Evolutionary conservation across 2,797 vertebrate species (phyloP).

Genomic region (Diglossa cyanea): DNA sequence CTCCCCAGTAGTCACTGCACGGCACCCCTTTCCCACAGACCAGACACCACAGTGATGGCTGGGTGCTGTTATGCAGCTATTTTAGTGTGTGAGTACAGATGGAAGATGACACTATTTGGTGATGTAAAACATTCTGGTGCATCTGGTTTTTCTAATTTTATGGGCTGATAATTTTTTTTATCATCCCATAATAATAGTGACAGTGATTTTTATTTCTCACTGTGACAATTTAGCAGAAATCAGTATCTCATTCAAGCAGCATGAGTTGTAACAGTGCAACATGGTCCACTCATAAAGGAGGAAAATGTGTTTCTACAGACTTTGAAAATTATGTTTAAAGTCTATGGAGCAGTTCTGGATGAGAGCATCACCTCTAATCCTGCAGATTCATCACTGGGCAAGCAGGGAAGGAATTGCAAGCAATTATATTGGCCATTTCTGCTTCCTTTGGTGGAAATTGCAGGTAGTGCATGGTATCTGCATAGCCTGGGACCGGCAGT

Average conservation of each 20-base stretch:
- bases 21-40: neutral
- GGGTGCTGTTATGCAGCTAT: neutral
- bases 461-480: neutral
- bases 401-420: neutral
- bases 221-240: neutral
- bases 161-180: neutral
- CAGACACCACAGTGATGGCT: accelerated
- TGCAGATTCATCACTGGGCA: accelerated
- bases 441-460: neutral
- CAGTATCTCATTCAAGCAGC: neutral
- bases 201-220: neutral
- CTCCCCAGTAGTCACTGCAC: neutral
- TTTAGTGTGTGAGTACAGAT: neutral
- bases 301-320: neutral
- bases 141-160: neutral
- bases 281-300: neutral
- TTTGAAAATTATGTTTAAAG: neutral
- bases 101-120: neutral
- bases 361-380: neutral
- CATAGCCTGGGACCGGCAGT: neutral
- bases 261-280: accelerated
- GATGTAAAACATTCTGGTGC: neutral
- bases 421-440: neutral
- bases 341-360: neutral
- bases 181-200: neutral